Percentiles rank a stretch among this genome's conserved stretches.
Conservation (phyloP, 2,113 vertebrate genomes). For the Tachysurus fulvidraco region DNA sequence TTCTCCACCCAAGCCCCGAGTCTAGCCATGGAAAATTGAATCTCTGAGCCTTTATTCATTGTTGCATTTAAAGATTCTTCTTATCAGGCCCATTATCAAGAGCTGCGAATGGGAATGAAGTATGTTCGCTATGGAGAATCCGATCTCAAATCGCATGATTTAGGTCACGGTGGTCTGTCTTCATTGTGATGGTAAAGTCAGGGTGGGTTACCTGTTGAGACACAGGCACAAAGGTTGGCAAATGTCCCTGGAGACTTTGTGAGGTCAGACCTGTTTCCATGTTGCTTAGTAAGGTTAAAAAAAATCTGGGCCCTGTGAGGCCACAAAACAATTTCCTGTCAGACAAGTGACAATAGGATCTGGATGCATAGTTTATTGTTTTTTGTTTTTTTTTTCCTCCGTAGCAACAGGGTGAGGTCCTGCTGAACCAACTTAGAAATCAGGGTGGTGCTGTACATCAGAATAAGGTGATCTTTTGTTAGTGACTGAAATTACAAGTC, state of each 20-base stretch:
- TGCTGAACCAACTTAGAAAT: slow-evolving; percentile 27
- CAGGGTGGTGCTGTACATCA: background rate
- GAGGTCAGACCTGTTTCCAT: slow-evolving; percentile 39
- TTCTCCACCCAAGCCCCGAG: background rate
- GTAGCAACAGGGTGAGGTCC: slow-evolving; percentile 35
- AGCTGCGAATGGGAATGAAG: background rate
- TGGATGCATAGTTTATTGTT: background rate
- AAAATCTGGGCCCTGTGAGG: background rate
- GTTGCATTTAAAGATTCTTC: background rate
- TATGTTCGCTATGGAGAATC: slow-evolving; percentile 11
- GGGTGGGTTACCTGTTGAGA: slow-evolving; percentile 31
- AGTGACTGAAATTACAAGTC: background rate
- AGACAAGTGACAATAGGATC: background rate
- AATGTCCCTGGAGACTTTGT: slow-evolving; percentile 22
- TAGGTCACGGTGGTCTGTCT: slow-evolving; percentile 41
- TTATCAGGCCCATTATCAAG: background rate
- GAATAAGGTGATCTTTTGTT: slow-evolving; percentile 7
- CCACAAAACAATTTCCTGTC: slow-evolving; percentile 28
- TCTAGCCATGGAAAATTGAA: background rate
- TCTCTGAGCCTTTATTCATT: background rate
- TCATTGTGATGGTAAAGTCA: slow-evolving; percentile 36
- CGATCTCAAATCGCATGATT: slow-evolving; percentile 31
- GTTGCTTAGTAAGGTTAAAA: slow-evolving; percentile 2
- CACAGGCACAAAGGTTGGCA: background rate
- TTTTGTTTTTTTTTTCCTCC: background rate